phyloP scores from a whole-genome alignment of 2,797 vertebrate species.

The Leptatherina wallacei region DNA sequence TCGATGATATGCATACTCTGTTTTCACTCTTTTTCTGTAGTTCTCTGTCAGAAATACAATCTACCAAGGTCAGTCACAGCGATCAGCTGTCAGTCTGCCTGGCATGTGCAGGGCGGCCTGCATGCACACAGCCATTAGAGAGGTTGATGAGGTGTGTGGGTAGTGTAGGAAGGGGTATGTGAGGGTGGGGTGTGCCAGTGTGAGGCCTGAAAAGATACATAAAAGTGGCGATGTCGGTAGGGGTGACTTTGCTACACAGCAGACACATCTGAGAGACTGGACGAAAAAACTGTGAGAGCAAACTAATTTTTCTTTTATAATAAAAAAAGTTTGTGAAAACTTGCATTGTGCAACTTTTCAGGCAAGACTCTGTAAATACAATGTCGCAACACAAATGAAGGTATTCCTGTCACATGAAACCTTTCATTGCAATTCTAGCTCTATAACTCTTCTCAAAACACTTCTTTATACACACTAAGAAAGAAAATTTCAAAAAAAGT shows the following conservation, averaged over 20 bases:
- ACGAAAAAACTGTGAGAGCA: constrained; percentile 33
- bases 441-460: neutral
- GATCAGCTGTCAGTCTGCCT: constrained; percentile 63
- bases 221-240: constrained; percentile 35
- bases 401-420: constrained; percentile 3
- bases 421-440: neutral
- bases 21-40: neutral
- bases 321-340: constrained; percentile 27
- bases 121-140: constrained; percentile 31
- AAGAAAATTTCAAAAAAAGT: constrained; percentile 4
- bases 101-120: constrained; percentile 17
- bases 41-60: constrained; percentile 48
- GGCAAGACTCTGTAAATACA: constrained; percentile 38
- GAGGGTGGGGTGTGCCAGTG: constrained; percentile 31
- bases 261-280: constrained; percentile 54
- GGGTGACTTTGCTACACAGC: constrained; percentile 66
- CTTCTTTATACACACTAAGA: neutral
- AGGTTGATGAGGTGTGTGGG: constrained; percentile 33
- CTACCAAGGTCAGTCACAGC: constrained; percentile 61
- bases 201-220: constrained; percentile 45
- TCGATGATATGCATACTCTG: neutral
- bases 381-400: constrained; percentile 19
- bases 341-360: constrained; percentile 27
- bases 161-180: neutral
- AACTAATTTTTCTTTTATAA: neutral